These are phyloP conservation scores for Dryocosmus kuriphilus DNA, from an alignment of 2,888 invertebrate genomes.

Conservation along the genomic window DNA sequence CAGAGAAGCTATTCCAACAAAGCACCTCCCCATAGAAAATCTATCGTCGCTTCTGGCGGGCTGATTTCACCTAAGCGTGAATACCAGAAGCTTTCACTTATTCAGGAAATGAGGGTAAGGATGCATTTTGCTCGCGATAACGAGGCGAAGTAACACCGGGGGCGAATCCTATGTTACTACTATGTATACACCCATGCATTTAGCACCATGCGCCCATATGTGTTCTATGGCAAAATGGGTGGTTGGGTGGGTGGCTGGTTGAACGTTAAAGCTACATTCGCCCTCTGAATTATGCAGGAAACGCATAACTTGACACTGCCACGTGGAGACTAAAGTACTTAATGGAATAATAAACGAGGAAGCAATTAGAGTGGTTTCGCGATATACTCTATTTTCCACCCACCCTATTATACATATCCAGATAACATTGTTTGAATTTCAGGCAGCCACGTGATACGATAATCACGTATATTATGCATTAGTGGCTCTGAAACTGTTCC, in stretches of 20 bases:
- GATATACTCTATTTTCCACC: constrained; percentile 53
- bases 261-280: constrained; percentile 60
- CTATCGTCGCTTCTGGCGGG: not conserved
- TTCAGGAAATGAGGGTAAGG: constrained; percentile 48
- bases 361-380: constrained; percentile 65
- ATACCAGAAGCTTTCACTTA: constrained; percentile 52
- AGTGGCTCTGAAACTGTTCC: not conserved
- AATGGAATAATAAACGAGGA: constrained; percentile 70
- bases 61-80: constrained; percentile 30
- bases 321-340: constrained; percentile 61
- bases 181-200: constrained; percentile 12
- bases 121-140: constrained; percentile 57
- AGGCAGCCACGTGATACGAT: constrained; percentile 10
- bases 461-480: constrained; percentile 13
- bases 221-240: constrained; percentile 28
- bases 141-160: constrained; percentile 54
- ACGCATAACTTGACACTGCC: constrained; percentile 63
- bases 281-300: constrained; percentile 59
- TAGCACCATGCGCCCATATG: constrained; percentile 47
- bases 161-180: constrained; percentile 15
- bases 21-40: constrained; percentile 5
- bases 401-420: constrained; percentile 1
- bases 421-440: constrained; percentile 18
- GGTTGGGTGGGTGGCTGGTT: constrained; percentile 41
- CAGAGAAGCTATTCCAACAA: not conserved